phyloP scores from a whole-genome alignment of 2,113 vertebrate genomes.

The Micronycteris hirsuta region DNA sequence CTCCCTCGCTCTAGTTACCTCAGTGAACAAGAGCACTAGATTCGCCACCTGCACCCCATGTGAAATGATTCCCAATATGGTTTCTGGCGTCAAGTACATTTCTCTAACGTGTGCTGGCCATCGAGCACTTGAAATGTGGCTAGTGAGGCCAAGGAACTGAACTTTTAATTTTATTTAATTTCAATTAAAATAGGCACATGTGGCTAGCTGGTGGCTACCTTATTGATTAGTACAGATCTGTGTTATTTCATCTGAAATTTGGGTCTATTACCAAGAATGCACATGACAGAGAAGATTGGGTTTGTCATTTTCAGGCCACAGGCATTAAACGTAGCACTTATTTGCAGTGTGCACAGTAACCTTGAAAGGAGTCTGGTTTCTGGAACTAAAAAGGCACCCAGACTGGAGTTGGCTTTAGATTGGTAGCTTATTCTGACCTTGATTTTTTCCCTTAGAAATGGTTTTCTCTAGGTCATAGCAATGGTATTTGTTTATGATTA shows the following conservation, averaged over 20 bases:
- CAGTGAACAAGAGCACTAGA: neutral
- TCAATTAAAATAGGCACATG: neutral
- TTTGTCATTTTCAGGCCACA: neutral
- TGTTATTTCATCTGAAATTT: neutral
- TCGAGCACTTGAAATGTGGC: neutral
- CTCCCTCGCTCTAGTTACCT: neutral
- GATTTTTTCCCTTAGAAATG: neutral
- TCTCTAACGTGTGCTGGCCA: neutral
- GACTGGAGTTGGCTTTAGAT: neutral
- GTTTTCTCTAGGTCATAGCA: neutral
- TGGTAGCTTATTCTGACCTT: neutral
- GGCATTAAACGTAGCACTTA: neutral
- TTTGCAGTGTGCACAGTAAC: neutral
- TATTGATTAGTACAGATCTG: neutral
- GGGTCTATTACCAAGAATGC: neutral
- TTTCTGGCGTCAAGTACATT: neutral
- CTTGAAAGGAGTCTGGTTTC: neutral
- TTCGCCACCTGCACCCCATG: neutral
- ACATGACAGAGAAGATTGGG: neutral
- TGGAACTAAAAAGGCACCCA: neutral
- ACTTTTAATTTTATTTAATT: neutral
- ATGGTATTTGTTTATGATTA: neutral
- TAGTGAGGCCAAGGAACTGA: neutral
- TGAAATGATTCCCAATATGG: neutral
- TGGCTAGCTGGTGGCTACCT: neutral